Conservation (phyloP, 2,888 invertebrate species). For the Microplitis deprimator region DNA sequence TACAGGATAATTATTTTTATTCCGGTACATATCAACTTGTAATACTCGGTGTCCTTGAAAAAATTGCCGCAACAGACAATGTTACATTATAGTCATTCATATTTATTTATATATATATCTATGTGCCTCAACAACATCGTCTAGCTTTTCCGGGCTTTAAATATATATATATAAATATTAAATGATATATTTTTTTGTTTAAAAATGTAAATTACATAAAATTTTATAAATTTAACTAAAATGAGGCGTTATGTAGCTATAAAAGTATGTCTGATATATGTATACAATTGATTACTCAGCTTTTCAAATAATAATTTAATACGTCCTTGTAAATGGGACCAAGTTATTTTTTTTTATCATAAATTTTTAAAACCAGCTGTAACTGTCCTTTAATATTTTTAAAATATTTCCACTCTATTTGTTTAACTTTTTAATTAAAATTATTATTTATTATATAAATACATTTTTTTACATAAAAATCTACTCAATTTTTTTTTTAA, state of each 20-base stretch:
- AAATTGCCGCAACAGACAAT: conserved; percentile 49
- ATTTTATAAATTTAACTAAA: too few relatives aligned
- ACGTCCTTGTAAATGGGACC: conserved; percentile 56
- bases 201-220: too few relatives aligned
- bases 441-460: background rate
- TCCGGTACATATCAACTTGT: conserved; percentile 47
- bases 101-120: conserved; percentile 38
- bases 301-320: conserved; percentile 59
- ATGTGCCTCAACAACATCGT: conserved; percentile 31
- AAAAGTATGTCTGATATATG: conserved; percentile 46
- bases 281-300: conserved; percentile 60
- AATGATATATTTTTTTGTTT: too few relatives aligned
- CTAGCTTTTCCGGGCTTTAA: conserved; percentile 24
- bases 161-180: background rate
- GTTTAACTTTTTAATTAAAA: conserved; percentile 31
- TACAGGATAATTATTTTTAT: conserved; percentile 43
- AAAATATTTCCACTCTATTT: conserved; percentile 27
- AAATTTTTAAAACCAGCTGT: conserved; percentile 42
- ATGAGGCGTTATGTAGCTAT: background rate
- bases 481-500: too few relatives aligned
- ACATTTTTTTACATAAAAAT: background rate
- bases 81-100: conserved; percentile 44
- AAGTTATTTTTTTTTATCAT: conserved; percentile 34
- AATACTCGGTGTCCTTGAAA: conserved; percentile 53
- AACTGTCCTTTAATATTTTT: conserved; percentile 32